Evolutionary conservation across 2,888 invertebrate genomes (phyloP).

Genomic region (Schrankia costaestrigalis): DNA sequence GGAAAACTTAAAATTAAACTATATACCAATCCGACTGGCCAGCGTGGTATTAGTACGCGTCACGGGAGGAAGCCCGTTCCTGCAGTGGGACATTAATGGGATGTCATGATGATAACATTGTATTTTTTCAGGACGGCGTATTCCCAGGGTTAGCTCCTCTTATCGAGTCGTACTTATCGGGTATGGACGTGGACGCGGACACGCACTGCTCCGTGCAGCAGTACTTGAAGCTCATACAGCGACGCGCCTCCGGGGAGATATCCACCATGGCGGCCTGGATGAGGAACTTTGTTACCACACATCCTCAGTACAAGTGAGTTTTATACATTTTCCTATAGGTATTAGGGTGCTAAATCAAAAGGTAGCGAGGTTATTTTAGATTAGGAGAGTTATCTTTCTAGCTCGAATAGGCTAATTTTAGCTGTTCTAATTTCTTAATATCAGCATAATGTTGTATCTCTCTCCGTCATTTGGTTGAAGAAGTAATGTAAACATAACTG

Average conservation of each 20-base stretch:
- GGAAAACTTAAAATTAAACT: too few relatives aligned
- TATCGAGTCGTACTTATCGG: conserved; percentile 95
- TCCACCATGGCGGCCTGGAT: conserved; percentile 98
- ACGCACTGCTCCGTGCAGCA: conserved; percentile 98
- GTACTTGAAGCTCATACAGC: conserved; percentile 95
- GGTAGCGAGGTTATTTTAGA: too few relatives aligned
- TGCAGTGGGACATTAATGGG: not conserved
- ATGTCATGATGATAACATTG: not conserved
- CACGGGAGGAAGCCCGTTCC: too few relatives aligned
- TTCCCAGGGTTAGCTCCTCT: conserved; percentile 98
- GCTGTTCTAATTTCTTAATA: too few relatives aligned
- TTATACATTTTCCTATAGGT: not conserved
- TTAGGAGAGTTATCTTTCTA: too few relatives aligned
- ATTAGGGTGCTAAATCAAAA: too few relatives aligned
- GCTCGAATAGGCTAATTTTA: too few relatives aligned
- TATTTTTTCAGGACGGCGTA: conserved; percentile 84
- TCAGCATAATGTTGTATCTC: too few relatives aligned
- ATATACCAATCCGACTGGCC: too few relatives aligned
- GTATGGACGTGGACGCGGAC: conserved; percentile 98
- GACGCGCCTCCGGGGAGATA: conserved; percentile 92
- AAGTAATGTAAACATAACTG: too few relatives aligned
- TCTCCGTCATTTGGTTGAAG: too few relatives aligned
- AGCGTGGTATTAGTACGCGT: too few relatives aligned
- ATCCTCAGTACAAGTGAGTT: conserved; percentile 93
- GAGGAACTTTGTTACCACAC: conserved; percentile 91